Evolutionary conservation across 2,797 vertebrate species (phyloP).

Genomic region (Macroramphosus scolopax): DNA sequence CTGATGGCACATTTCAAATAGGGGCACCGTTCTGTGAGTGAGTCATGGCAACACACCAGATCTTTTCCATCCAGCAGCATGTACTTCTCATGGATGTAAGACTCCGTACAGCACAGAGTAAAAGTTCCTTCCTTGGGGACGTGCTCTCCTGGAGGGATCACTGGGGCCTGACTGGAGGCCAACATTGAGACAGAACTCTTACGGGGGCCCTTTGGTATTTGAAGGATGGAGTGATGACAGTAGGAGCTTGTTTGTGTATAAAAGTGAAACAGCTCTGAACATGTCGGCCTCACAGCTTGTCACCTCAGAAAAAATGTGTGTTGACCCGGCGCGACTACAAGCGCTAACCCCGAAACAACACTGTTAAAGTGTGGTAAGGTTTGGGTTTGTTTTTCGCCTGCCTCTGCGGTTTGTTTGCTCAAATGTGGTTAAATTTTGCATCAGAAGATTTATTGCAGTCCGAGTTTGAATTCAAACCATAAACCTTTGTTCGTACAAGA

Average conservation of each 20-base stretch:
- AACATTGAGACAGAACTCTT: constrained; percentile 39
- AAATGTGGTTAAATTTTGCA: constrained; percentile 21
- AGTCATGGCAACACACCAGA: constrained; percentile 5
- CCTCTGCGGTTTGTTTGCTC: constrained; percentile 16
- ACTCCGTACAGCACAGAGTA: constrained; percentile 13
- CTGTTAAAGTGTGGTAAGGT: too few relatives aligned
- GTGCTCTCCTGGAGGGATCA: constrained; percentile 47
- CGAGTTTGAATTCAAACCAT: constrained; percentile 9
- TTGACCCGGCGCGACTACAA: constrained; percentile 51
- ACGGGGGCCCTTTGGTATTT: constrained; percentile 68
- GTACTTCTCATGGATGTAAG: constrained; percentile 17
- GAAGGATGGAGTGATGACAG: constrained; percentile 78
- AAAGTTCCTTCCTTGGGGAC: constrained; percentile 52
- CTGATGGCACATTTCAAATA: constrained; percentile 17
- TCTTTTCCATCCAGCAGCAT: constrained; percentile 11
- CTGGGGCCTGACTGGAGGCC: constrained; percentile 51
- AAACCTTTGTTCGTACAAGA: too few relatives aligned
- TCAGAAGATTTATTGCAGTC: constrained; percentile 1
- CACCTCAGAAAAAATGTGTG: constrained; percentile 60
- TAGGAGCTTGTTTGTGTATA: constrained; percentile 71
- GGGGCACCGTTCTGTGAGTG: constrained; percentile 2
- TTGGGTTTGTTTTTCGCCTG: too few relatives aligned
- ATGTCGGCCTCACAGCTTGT: constrained; percentile 54
- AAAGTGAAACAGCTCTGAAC: constrained; percentile 72
- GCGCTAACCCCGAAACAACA: constrained; percentile 46